Evolutionary conservation across 35 echinoderm and acorn worm genomes (phyloP).

Genomic region (Lytechinus pictus): DNA sequence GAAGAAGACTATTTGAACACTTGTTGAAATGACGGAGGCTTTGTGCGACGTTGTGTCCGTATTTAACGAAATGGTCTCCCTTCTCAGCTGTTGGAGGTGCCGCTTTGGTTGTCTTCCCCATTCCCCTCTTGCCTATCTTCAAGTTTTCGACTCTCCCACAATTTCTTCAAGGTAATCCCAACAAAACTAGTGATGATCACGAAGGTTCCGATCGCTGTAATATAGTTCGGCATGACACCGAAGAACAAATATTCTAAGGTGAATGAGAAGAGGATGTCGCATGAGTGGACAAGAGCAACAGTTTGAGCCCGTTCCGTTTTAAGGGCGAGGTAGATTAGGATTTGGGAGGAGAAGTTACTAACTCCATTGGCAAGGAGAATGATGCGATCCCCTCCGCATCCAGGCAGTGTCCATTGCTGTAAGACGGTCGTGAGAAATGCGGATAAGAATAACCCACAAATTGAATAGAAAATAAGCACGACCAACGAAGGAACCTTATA

Average conservation of each 20-base stretch:
- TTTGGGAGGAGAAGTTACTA: neutral
- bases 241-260: neutral
- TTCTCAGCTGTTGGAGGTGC: too few species aligned
- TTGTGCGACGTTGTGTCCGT: too few species aligned
- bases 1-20: too few species aligned
- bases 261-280: neutral
- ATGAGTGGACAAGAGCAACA: neutral
- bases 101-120: too few species aligned
- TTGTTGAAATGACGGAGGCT: too few species aligned
- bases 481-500: neutral
- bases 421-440: neutral
- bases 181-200: neutral
- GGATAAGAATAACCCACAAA: neutral
- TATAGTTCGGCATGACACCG: neutral
- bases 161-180: neutral
- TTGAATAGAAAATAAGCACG: neutral
- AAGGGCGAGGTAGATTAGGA: neutral
- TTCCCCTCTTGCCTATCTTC: too few species aligned
- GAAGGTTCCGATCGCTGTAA: neutral
- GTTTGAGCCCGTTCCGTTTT: neutral
- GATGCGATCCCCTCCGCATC: neutral
- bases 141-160: neutral
- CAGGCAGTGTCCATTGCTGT: neutral
- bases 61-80: too few species aligned
- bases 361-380: neutral